Percentiles rank a stretch among this genome's conserved stretches.
phyloP scores from a whole-genome alignment of 2,888 invertebrate genomes.

The Caenorhabditis sinica region DNA sequence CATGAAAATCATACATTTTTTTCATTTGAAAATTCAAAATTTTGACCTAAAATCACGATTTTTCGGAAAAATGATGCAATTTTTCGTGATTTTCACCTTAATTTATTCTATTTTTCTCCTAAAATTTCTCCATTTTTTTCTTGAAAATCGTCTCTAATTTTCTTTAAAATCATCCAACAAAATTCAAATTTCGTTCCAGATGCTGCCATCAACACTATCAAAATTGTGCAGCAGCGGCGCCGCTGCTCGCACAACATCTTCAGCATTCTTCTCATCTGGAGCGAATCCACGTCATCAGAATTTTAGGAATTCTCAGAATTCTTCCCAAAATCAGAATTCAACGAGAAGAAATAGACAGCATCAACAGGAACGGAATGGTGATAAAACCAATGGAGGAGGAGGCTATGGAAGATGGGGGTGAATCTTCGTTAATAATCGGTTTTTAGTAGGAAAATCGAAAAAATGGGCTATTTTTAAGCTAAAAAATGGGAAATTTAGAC shows the following conservation, averaged over 20 bases:
- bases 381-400: slow-evolving; percentile 37
- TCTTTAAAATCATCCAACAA: too few relatives aligned
- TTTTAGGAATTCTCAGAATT: too few relatives aligned
- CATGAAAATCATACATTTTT: neutral
- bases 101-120: neutral
- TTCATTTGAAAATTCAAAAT: too few relatives aligned
- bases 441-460: neutral
- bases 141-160: neutral
- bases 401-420: slow-evolving; percentile 25
- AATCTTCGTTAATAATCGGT: neutral
- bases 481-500: neutral
- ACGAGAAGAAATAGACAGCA: slow-evolving; percentile 3
- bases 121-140: neutral
- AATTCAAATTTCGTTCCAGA: too few relatives aligned
- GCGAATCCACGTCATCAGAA: slow-evolving; percentile 21
- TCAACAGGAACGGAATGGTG: slow-evolving; percentile 18
- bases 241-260: slow-evolving; percentile 17
- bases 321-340: slow-evolving; percentile 27
- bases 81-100: neutral
- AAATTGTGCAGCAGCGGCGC: slow-evolving; percentile 18
- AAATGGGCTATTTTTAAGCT: too few relatives aligned
- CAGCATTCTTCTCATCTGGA: slow-evolving; percentile 38
- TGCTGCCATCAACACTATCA: slow-evolving; percentile 53
- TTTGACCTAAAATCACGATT: too few relatives aligned
- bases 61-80: neutral